These are phyloP conservation scores for Apodemia hepburni DNA, from an alignment of 2,888 invertebrate species.

Conservation along the genomic window DNA sequence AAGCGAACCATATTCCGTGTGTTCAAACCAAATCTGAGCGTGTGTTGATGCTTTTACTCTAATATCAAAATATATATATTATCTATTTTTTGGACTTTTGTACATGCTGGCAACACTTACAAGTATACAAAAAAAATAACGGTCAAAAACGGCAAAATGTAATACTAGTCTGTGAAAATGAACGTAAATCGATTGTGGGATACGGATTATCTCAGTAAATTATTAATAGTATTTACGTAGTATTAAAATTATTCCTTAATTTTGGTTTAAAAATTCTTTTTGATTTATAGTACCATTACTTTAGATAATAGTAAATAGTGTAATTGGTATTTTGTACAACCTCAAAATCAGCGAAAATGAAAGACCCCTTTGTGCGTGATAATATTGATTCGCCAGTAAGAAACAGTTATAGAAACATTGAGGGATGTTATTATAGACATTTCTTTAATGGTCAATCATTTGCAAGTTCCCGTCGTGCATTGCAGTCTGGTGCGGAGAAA, in stretches of 20 bases:
- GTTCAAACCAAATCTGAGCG: no score
- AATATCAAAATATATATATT: no score
- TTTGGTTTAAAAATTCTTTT: neutral
- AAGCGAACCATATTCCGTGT: no score
- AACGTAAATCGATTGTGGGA: neutral
- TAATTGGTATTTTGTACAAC: neutral
- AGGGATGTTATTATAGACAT: constrained; percentile 68
- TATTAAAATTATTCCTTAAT: no score
- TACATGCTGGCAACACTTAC: neutral
- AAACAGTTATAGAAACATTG: constrained; percentile 62
- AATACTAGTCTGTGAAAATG: neutral
- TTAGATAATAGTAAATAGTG: neutral
- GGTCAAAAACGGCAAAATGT: neutral
- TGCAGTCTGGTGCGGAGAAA: constrained; percentile 84
- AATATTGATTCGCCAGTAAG: constrained; percentile 67
- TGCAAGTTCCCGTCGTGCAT: constrained; percentile 82
- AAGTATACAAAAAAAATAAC: neutral
- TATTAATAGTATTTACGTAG: no score
- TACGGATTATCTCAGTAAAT: no score
- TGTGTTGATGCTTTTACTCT: no score
- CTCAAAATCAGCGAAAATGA: constrained; percentile 46
- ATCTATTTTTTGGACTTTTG: no score
- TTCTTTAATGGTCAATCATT: constrained; percentile 70
- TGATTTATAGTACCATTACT: no score
- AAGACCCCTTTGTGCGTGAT: constrained; percentile 67